These are phyloP conservation scores for Bombus huntii DNA, from an alignment of 1,140 invertebrate genomes.

Conservation along the genomic window DNA sequence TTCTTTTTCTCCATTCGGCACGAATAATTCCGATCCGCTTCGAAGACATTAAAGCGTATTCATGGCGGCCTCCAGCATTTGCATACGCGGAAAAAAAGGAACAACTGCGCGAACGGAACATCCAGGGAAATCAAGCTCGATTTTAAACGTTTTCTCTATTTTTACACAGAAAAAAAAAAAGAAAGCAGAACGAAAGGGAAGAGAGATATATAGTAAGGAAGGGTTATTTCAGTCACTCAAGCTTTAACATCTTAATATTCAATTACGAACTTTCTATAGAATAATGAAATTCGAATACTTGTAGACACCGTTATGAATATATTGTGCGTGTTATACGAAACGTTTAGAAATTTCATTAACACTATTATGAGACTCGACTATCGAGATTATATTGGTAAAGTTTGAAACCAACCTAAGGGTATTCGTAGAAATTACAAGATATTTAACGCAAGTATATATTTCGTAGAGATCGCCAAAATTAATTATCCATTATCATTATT, in stretches of 20 bases:
- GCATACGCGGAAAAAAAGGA: conserved; percentile 1
- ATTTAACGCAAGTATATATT: no score
- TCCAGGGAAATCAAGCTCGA: conserved; percentile 14
- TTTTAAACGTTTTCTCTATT: conserved; percentile 9
- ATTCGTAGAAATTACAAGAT: no score
- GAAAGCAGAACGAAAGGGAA: background rate
- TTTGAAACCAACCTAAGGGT: no score
- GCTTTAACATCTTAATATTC: background rate
- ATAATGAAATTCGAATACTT: no score
- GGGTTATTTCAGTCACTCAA: background rate
- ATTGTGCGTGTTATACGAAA: no score
- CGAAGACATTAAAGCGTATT: conserved; percentile 47
- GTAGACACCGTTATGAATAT: no score
- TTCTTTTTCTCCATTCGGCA: background rate
- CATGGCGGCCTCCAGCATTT: conserved; percentile 7
- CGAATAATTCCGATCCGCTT: conserved; percentile 47
- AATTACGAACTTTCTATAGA: background rate
- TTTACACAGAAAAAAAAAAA: background rate
- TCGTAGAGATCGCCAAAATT: no score
- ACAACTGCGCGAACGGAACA: background rate
- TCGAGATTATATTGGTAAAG: no score
- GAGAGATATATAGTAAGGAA: background rate
- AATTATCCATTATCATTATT: no score
- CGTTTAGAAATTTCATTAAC: no score
- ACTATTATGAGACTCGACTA: no score